Percentiles rank a stretch among this genome's conserved stretches.
These are phyloP conservation scores for Baronia brevicornis DNA, from an alignment of 2,888 invertebrate species.

Conservation along the genomic window DNA sequence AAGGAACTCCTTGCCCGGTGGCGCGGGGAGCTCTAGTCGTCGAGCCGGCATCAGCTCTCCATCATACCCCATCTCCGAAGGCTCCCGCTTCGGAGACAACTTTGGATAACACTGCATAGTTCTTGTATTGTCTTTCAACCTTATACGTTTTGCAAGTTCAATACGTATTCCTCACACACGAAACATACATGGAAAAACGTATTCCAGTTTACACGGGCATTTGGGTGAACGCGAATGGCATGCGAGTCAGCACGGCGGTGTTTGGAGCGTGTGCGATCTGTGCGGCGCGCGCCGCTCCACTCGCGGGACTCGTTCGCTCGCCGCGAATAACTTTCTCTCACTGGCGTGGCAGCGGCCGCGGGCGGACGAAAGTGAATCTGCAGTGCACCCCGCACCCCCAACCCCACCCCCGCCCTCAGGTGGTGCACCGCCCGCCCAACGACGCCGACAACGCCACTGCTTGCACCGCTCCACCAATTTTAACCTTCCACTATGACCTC, in stretches of 20 bases:
- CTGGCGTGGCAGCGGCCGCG: conserved; percentile 68
- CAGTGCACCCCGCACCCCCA: conserved; percentile 53
- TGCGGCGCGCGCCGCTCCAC: conserved; percentile 58
- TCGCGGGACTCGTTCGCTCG: conserved; percentile 72
- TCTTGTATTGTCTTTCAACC: conserved; percentile 18
- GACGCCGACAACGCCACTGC: conserved; percentile 37
- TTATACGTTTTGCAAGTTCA: conserved; percentile 10
- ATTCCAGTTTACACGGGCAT: conserved; percentile 26
- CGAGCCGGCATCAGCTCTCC: conserved; percentile 49
- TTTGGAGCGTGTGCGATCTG: conserved; percentile 45
- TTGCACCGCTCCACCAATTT: conserved; percentile 56
- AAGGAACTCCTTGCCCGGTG: conserved; percentile 66
- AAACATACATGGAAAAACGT: conserved; percentile 16
- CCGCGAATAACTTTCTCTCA: conserved; percentile 75
- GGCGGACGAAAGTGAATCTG: conserved; percentile 75
- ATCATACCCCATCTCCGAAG: conserved; percentile 52
- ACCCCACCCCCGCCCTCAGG: conserved; percentile 41
- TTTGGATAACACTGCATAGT: conserved; percentile 68
- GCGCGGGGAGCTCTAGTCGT: conserved; percentile 64
- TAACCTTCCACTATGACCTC: conserved; percentile 74
- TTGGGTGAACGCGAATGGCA: conserved; percentile 10
- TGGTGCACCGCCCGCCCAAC: conserved; percentile 38
- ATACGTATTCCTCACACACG: conserved; percentile 14
- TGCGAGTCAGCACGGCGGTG: conserved; percentile 24
- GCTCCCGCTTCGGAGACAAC: conserved; percentile 62